Percentiles rank a stretch among this genome's conserved stretches.
Evolutionary conservation across 2,797 vertebrate genomes (phyloP).

Genomic region (Pseudochromis fuscus): DNA sequence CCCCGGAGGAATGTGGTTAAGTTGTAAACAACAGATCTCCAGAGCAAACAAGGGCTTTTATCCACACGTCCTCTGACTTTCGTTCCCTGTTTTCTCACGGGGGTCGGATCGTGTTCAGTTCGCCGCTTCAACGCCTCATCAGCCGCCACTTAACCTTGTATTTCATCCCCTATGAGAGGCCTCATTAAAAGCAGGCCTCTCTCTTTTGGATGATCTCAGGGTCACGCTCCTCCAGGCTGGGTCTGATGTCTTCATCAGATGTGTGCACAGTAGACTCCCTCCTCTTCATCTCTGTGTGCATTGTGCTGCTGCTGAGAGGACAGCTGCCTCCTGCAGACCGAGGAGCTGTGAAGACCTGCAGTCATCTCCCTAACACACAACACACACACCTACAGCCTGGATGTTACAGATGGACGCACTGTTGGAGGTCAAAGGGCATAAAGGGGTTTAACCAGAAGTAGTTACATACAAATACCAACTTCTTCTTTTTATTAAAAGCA

Average conservation of each 20-base stretch:
- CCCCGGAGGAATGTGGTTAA: slow-evolving; percentile 57
- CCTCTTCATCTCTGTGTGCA: slow-evolving; percentile 32
- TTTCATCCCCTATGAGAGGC: slow-evolving; percentile 63
- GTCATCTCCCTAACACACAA: no score
- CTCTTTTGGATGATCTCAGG: no score
- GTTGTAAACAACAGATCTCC: slow-evolving; percentile 70
- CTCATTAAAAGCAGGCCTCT: slow-evolving; percentile 43
- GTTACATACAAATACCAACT: no score
- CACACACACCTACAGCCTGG: no score
- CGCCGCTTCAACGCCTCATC: slow-evolving; percentile 73
- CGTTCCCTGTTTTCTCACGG: slow-evolving; percentile 73
- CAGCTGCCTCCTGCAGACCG: slow-evolving; percentile 57
- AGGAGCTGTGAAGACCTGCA: slow-evolving; percentile 53
- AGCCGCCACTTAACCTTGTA: slow-evolving; percentile 70
- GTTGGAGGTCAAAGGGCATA: no score
- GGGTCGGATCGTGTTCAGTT: slow-evolving; percentile 67
- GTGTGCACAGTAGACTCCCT: slow-evolving; percentile 18
- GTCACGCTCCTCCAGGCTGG: slow-evolving; percentile 12
- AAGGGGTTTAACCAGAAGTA: no score
- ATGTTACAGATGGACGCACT: no score
- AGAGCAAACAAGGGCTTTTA: slow-evolving; percentile 76
- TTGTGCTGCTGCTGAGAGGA: slow-evolving; percentile 46
- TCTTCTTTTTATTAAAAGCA: no score
- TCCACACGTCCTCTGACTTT: slow-evolving; percentile 67
- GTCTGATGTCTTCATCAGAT: slow-evolving; percentile 49